A percentile compares a stretch with the other conserved stretches of the same genome.
These are phyloP conservation scores for Burhinus oedicnemus DNA, from an alignment of 2,113 vertebrate species.

Conservation along the genomic window DNA sequence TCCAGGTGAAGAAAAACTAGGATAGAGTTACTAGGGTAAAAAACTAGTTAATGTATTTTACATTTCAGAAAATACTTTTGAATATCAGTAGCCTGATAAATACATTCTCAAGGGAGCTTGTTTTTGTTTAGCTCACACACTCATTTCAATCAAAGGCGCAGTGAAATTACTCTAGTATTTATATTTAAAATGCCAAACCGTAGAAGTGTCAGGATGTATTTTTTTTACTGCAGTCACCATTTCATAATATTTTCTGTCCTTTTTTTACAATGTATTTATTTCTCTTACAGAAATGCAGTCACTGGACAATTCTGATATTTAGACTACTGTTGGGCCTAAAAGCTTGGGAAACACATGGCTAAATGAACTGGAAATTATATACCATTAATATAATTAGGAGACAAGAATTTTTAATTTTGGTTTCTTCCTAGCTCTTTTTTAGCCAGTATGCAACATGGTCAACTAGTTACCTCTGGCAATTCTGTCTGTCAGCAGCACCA, in stretches of 20 bases:
- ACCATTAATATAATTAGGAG: constrained; percentile 5
- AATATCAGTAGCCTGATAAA: not conserved
- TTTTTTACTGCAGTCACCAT: not conserved
- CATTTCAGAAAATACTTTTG: not conserved
- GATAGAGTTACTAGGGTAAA: not conserved
- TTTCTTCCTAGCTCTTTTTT: not conserved
- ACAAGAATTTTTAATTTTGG: not conserved
- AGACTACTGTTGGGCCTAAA: not conserved
- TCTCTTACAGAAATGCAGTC: not conserved
- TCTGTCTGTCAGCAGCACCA: not conserved
- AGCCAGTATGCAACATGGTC: not conserved
- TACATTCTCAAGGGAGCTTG: not conserved
- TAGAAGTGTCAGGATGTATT: not conserved
- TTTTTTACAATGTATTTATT: not conserved
- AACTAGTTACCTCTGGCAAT: not conserved
- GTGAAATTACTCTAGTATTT: not conserved
- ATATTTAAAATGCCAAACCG: constrained; percentile 6
- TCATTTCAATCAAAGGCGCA: not conserved
- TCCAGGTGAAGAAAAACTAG: not conserved
- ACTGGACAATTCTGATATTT: not conserved
- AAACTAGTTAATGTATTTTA: not conserved
- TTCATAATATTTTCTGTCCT: constrained; percentile 6
- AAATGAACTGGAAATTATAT: constrained; percentile 36
- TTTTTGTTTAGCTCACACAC: not conserved
- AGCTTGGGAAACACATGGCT: constrained; percentile 22